A percentile compares a stretch with the other conserved stretches of the same genome.
These are phyloP conservation scores for Dasyornis broadbenti DNA, from an alignment of 2,113 vertebrate genomes.

Conservation along the genomic window DNA sequence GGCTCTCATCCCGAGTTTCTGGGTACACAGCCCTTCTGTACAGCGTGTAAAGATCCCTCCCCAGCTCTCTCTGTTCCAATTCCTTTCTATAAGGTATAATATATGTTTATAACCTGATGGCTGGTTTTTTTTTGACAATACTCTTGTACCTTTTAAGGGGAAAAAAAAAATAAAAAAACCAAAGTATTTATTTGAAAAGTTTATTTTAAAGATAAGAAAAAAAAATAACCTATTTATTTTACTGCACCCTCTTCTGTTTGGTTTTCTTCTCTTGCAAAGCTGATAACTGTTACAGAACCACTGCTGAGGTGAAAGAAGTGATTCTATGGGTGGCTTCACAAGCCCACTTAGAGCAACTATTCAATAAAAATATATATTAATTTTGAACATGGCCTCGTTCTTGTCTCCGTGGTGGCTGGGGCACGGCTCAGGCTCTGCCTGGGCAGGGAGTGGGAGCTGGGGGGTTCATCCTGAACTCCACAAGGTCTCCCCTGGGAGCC, in stretches of 20 bases:
- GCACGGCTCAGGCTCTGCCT: background rate
- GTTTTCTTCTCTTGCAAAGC: constrained; percentile 52
- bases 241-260: constrained; percentile 49
- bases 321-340: constrained; percentile 54
- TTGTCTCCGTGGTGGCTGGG: background rate
- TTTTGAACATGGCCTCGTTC: constrained; percentile 5
- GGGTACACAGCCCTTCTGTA: constrained; percentile 25
- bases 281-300: constrained; percentile 59
- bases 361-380: constrained; percentile 69
- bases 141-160: constrained; percentile 42
- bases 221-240: constrained; percentile 64
- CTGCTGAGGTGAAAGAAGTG: constrained; percentile 55
- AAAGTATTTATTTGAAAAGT: constrained; percentile 71
- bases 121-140: constrained; percentile 26
- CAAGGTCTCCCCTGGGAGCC: background rate
- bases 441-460: background rate
- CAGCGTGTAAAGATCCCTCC: constrained; percentile 1
- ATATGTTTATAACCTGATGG: constrained; percentile 36
- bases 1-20: background rate
- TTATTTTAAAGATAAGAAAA: constrained; percentile 68
- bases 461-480: background rate
- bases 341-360: constrained; percentile 60
- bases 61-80: background rate
- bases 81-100: constrained; percentile 40
- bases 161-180: background rate